Evolutionary conservation across 1,140 invertebrate genomes (phyloP).

Genomic region (Eumaeus atala): DNA sequence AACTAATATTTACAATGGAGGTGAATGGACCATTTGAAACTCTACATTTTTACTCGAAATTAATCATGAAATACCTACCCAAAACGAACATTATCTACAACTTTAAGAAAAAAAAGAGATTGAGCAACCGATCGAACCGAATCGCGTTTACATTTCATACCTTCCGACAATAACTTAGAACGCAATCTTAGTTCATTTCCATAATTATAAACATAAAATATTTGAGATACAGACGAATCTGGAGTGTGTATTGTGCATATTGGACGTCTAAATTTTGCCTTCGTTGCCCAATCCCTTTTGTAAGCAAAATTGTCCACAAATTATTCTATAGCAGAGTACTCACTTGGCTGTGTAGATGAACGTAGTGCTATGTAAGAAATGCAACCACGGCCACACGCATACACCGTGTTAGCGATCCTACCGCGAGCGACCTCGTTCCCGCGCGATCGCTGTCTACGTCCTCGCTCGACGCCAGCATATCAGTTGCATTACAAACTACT

Average conservation of each 20-base stretch:
- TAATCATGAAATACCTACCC: slow-evolving; percentile 67
- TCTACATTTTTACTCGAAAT: slow-evolving; percentile 66
- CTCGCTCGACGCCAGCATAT: neutral
- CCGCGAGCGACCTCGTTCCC: no score
- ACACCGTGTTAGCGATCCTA: no score
- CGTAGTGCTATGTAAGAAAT: no score
- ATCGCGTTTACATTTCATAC: neutral
- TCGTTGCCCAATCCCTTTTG: slow-evolving; percentile 49
- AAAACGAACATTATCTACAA: slow-evolving; percentile 71
- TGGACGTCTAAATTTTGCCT: neutral
- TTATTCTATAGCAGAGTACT: slow-evolving; percentile 41
- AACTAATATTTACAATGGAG: slow-evolving; percentile 74
- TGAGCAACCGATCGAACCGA: slow-evolving; percentile 28
- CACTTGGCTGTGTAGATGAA: no score
- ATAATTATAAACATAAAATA: no score
- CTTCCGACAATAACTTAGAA: no score
- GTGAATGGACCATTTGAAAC: slow-evolving; percentile 70
- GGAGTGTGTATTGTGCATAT: neutral
- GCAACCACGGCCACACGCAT: no score
- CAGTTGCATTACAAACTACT: slow-evolving; percentile 15
- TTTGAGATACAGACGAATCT: no score
- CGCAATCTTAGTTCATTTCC: no score
- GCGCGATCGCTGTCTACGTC: neutral
- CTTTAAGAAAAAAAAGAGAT: slow-evolving; percentile 56
- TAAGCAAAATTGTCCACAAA: slow-evolving; percentile 66